Percentiles rank a stretch among this genome's conserved stretches.
These are phyloP conservation scores for Epirrita christyi DNA, from an alignment of 2,888 invertebrate genomes.

Conservation along the genomic window DNA sequence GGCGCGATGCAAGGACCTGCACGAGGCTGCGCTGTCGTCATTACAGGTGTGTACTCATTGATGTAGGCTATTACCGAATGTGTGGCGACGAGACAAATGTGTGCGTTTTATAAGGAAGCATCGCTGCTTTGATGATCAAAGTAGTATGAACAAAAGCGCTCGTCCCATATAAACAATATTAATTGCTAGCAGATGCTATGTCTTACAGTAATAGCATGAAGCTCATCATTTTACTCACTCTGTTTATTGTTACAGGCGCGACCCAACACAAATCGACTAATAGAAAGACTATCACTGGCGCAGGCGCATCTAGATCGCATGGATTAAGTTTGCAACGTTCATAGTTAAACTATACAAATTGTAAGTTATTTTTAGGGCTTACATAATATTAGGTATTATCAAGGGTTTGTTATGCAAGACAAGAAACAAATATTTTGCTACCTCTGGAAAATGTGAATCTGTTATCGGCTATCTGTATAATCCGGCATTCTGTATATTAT, in stretches of 20 bases:
- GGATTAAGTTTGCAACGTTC: constrained; percentile 57
- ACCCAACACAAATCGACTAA: constrained; percentile 73
- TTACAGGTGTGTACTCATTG: constrained; percentile 58
- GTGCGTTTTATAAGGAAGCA: too few species aligned
- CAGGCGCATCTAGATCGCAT: constrained; percentile 77
- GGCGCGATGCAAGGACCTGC: constrained; percentile 74
- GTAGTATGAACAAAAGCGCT: too few species aligned
- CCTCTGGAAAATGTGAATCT: background rate
- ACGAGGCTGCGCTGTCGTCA: constrained; percentile 73
- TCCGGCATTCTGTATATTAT: too few species aligned
- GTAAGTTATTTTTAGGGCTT: constrained; percentile 28
- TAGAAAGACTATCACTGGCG: constrained; percentile 74
- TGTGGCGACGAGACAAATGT: too few species aligned
- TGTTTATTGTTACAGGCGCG: constrained; percentile 63
- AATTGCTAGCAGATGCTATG: too few species aligned
- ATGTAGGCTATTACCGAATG: background rate
- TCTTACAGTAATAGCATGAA: too few species aligned
- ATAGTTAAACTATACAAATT: constrained; percentile 36
- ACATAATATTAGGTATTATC: constrained; percentile 14
- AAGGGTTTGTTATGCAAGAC: constrained; percentile 6
- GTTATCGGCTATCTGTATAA: background rate
- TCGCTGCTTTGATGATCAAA: too few species aligned
- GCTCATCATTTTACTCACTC: constrained; percentile 3
- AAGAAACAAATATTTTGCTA: constrained; percentile 17
- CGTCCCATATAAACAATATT: too few species aligned